Evolutionary conservation across 1,140 invertebrate genomes (phyloP).

Genomic region (Cheumatopsyche charites): DNA sequence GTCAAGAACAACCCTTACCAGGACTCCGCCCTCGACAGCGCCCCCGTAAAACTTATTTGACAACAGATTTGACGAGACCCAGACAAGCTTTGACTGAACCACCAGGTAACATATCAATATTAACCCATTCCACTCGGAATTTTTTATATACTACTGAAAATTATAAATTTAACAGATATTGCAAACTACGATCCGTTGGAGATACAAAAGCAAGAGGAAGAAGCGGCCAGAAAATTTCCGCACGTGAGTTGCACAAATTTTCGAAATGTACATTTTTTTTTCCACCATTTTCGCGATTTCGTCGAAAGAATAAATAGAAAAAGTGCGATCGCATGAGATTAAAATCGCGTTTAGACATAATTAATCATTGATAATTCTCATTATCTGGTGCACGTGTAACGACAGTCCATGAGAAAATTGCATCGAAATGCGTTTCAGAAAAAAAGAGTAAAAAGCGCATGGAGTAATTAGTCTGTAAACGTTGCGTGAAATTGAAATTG

Average conservation of each 20-base stretch:
- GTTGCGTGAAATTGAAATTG: no score
- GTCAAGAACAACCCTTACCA: background rate
- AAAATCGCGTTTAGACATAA: no score
- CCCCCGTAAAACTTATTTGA: constrained; percentile 8
- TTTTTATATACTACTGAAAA: background rate
- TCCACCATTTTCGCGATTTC: no score
- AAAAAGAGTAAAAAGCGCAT: no score
- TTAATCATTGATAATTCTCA: no score
- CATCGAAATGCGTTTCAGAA: no score
- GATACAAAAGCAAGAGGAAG: background rate
- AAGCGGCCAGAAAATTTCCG: constrained; percentile 3
- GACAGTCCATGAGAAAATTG: no score
- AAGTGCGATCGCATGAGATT: no score
- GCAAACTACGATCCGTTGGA: background rate
- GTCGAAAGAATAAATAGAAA: no score
- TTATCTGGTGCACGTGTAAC: no score
- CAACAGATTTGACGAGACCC: constrained; percentile 2
- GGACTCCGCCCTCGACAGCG: constrained; percentile 1
- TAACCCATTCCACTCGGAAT: background rate
- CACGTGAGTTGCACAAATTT: background rate
- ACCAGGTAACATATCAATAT: constrained; percentile 13
- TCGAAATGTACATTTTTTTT: no score
- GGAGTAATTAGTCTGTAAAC: no score
- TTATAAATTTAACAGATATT: background rate
- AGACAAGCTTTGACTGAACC: constrained; percentile 8